phyloP scores from a whole-genome alignment of 2,797 vertebrate species.

The Myiotriccus ornatus region DNA sequence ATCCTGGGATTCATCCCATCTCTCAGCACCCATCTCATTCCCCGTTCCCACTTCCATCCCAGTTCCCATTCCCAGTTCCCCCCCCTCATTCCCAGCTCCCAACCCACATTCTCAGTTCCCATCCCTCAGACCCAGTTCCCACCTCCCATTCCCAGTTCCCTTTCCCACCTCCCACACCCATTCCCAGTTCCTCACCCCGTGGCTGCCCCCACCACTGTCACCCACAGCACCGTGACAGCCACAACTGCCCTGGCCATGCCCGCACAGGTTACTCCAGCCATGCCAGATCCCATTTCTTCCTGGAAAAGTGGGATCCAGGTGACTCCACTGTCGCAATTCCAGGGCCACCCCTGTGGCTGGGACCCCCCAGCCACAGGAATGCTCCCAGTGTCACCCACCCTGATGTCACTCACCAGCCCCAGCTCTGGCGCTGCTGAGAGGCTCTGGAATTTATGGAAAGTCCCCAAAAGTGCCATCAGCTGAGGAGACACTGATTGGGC shows the following conservation, averaged over 20 bases:
- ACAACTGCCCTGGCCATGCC: fast-evolving
- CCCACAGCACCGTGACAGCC: neutral
- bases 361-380: neutral
- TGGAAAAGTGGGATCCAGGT: neutral
- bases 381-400: neutral
- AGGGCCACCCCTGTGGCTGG: neutral
- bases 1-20: neutral
- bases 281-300: neutral
- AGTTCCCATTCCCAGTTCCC: neutral
- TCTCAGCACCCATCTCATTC: neutral
- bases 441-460: neutral
- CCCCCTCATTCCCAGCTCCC: too few relatives aligned
- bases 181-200: neutral
- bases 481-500: neutral
- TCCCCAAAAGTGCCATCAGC: neutral
- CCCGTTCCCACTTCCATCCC: too few relatives aligned
- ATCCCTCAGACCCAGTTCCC: too few relatives aligned
- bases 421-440: neutral
- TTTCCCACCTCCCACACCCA: neutral
- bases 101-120: too few relatives aligned
- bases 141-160: neutral
- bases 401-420: neutral
- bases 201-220: neutral
- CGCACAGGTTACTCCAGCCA: neutral
- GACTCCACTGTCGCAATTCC: neutral